phyloP scores from a whole-genome alignment of 2,113 vertebrate species.

The Sinocyclocheilus anshuiensis region DNA sequence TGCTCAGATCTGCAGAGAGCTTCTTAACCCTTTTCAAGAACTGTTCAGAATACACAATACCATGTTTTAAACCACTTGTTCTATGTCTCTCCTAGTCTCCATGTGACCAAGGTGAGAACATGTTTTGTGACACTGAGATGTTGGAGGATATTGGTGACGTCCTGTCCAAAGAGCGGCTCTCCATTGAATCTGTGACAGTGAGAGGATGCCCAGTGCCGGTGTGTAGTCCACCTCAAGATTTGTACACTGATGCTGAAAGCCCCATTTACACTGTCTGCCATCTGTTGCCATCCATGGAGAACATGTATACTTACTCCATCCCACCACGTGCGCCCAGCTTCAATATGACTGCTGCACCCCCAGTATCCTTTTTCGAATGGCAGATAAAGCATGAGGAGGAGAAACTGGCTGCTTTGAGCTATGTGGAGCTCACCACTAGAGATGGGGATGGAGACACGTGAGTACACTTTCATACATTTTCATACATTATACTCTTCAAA shows the following conservation, averaged over 20 bases:
- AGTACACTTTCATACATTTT: slow-evolving; percentile 60
- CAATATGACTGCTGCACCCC: neutral
- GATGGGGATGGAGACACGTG: slow-evolving; percentile 94
- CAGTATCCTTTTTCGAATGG: slow-evolving; percentile 89
- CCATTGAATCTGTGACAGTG: slow-evolving; percentile 40
- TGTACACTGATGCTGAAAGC: neutral
- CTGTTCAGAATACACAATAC: no score
- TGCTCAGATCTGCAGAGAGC: no score
- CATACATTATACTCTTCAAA: neutral
- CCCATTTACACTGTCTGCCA: neutral
- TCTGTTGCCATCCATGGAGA: neutral
- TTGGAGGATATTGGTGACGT: slow-evolving; percentile 15
- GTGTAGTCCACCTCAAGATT: no score
- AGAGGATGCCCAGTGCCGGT: neutral
- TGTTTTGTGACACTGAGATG: neutral
- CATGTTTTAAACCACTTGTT: neutral
- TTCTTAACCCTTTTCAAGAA: no score
- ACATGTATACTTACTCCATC: slow-evolving; percentile 16
- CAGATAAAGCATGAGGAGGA: slow-evolving; percentile 86
- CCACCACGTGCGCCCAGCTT: neutral
- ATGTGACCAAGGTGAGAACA: neutral
- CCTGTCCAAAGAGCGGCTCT: neutral
- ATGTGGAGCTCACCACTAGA: slow-evolving; percentile 78
- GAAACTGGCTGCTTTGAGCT: slow-evolving; percentile 77
- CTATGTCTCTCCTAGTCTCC: slow-evolving; percentile 32